Conservation (phyloP, 2,113 vertebrate genomes). For the Motacilla alba region DNA sequence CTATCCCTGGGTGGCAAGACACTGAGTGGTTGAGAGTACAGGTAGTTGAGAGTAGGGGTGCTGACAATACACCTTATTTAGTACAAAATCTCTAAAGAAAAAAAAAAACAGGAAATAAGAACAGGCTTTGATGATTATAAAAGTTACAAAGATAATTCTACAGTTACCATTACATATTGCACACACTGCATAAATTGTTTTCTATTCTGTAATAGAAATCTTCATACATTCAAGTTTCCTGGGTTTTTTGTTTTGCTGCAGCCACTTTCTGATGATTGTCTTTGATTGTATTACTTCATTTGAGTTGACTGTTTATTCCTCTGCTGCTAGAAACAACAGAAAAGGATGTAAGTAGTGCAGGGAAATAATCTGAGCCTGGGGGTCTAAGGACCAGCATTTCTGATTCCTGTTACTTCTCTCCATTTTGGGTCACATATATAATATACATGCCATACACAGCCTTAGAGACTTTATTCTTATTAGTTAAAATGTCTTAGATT, state of each 20-base stretch:
- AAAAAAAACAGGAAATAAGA: not conserved
- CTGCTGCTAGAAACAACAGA: not conserved
- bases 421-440: not conserved
- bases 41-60: not conserved
- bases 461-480: not conserved
- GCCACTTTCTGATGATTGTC: not conserved
- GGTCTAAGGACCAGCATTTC: not conserved
- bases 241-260: not conserved
- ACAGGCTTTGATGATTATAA: not conserved
- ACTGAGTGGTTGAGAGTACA: rapidly evolving
- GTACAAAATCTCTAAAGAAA: not conserved
- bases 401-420: not conserved
- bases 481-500: not conserved
- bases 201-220: not conserved
- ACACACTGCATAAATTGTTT: not conserved
- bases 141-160: not conserved
- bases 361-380: not conserved
- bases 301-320: not conserved
- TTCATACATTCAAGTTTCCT: not conserved
- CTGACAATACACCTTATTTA: not conserved
- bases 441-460: not conserved
- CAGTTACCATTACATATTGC: not conserved
- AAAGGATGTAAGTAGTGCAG: not conserved
- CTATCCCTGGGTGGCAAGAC: not conserved
- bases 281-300: not conserved